Percentiles rank a stretch among this genome's conserved stretches.
phyloP scores from a whole-genome alignment of 1,140 invertebrate species.

The Zaprionus africanus region DNA sequence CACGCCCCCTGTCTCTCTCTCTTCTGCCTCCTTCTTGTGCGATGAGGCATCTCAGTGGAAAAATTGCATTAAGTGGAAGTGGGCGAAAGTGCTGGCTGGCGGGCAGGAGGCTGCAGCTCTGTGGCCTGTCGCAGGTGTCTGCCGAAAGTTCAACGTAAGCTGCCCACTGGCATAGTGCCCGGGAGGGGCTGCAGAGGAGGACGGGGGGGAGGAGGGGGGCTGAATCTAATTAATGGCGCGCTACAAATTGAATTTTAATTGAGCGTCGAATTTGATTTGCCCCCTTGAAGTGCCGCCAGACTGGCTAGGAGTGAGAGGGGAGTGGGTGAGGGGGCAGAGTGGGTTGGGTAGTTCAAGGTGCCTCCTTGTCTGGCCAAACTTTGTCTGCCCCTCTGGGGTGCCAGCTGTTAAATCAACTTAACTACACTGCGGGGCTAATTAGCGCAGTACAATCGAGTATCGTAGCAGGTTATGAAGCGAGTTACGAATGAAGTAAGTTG shows the following conservation, averaged over 20 bases:
- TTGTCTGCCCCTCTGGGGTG: not conserved
- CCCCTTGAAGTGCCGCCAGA: slow-evolving; percentile 18
- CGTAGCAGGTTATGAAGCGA: not conserved
- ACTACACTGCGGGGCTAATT: slow-evolving; percentile 3
- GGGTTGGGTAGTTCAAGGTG: slow-evolving; percentile 17
- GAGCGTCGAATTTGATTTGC: slow-evolving; percentile 79
- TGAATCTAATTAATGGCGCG: slow-evolving; percentile 78
- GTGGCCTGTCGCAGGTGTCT: slow-evolving; percentile 40
- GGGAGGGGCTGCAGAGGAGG: not conserved
- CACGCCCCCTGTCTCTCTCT: not conserved
- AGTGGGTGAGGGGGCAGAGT: not conserved
- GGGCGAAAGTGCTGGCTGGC: not conserved
- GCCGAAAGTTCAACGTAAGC: slow-evolving; percentile 43
- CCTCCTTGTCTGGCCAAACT: not conserved
- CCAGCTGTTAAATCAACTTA: slow-evolving; percentile 42
- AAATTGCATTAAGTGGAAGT: slow-evolving; percentile 57
- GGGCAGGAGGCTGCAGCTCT: not conserved
- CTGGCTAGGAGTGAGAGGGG: not conserved
- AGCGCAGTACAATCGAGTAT: not conserved
- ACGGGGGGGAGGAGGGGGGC: not conserved
- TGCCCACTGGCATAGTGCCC: not conserved
- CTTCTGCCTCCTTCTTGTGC: slow-evolving; percentile 14
- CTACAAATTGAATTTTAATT: slow-evolving; percentile 82
- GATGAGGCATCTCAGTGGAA: slow-evolving; percentile 23
- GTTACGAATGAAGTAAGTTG: not conserved